Evolutionary conservation across 37 sponge, comb jelly and placozoan genomes (phyloP).

Genomic region (Halisarca cf. caerulea): DNA sequence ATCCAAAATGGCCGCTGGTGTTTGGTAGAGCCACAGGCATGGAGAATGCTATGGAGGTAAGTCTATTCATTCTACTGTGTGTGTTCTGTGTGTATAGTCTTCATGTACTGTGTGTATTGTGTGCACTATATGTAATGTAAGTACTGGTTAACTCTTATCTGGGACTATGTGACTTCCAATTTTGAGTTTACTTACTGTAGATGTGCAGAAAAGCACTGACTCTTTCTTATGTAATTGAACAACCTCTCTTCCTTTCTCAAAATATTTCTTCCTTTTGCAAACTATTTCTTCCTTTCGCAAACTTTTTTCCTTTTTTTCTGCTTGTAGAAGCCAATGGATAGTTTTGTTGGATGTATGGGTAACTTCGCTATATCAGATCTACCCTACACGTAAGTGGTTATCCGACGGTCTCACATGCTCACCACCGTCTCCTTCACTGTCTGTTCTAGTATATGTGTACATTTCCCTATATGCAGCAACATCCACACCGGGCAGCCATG

Average conservation of each 20-base stretch:
- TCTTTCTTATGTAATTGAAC: no score
- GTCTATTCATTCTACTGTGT: background rate
- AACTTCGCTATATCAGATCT: background rate
- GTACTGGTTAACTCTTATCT: no score
- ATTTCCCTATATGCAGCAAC: background rate
- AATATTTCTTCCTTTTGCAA: no score
- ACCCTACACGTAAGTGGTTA: background rate
- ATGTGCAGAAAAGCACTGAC: no score
- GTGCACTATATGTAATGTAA: no score
- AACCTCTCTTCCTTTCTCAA: no score
- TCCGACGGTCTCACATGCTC: background rate
- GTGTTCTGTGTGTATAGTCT: no score
- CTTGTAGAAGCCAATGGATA: background rate
- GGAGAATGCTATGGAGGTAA: slow-evolving; percentile 20
- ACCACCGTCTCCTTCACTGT: background rate
- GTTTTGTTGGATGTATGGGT: slow-evolving; percentile 10
- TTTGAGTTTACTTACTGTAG: no score
- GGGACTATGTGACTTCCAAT: no score
- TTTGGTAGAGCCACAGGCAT: slow-evolving; percentile 6
- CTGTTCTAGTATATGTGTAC: background rate
- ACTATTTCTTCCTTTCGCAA: background rate
- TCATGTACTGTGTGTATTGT: no score
- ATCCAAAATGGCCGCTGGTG: background rate
- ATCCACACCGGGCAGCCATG: background rate
- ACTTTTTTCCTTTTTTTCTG: background rate